Conservation (phyloP, 2,888 invertebrate species). For the Platycnemis pennipes region DNA sequence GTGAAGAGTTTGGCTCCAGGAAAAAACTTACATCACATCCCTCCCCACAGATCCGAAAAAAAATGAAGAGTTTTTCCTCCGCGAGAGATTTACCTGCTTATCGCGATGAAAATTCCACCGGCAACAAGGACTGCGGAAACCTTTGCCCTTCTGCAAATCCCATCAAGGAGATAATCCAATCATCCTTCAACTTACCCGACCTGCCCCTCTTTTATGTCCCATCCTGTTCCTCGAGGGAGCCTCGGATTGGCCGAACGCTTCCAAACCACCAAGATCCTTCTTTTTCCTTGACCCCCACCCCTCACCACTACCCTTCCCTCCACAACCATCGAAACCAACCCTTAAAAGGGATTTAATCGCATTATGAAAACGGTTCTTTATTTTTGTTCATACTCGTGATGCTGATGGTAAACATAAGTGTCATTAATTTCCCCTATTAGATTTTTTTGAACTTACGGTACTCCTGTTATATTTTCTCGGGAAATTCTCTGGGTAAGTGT, state of each 20-base stretch:
- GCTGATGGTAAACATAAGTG: too few relatives aligned
- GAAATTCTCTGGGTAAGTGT: too few relatives aligned
- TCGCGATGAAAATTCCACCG: background rate
- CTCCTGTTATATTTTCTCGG: too few relatives aligned
- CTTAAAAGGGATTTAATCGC: too few relatives aligned
- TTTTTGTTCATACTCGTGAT: too few relatives aligned
- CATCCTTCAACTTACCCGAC: background rate
- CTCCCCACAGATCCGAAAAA: background rate
- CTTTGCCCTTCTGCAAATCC: background rate
- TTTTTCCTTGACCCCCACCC: background rate
- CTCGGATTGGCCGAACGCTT: background rate
- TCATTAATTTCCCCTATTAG: too few relatives aligned
- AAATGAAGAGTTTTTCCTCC: background rate
- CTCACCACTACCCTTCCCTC: too few relatives aligned
- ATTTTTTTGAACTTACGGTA: too few relatives aligned
- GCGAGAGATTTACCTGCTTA: background rate
- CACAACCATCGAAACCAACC: too few relatives aligned
- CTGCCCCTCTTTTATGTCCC: background rate
- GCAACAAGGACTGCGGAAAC: background rate
- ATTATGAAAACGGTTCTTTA: too few relatives aligned
- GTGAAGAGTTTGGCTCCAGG: background rate
- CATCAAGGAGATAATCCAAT: constrained; percentile 47
- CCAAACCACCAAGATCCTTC: background rate
- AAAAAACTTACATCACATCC: too few relatives aligned
- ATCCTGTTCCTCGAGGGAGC: background rate